These are phyloP conservation scores for Cylloceria caligata DNA, from an alignment of 2,888 invertebrate genomes.

Conservation along the genomic window DNA sequence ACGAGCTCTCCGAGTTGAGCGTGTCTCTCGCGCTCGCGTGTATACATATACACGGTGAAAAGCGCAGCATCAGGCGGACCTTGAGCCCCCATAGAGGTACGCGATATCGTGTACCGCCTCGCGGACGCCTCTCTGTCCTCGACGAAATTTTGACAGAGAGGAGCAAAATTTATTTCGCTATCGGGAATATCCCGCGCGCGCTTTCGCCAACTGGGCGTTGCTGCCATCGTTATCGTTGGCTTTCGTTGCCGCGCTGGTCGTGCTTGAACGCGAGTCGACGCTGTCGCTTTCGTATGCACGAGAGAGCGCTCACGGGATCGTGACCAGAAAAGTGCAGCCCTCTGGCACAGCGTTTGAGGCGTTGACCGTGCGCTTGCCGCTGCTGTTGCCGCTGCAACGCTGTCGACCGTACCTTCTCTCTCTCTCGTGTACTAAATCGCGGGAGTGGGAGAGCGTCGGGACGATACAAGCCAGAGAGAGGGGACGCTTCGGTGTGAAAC, in stretches of 20 bases:
- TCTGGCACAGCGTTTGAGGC: constrained; percentile 36
- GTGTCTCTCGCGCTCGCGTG: constrained; percentile 18
- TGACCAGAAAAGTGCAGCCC: constrained; percentile 24
- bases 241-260: neutral
- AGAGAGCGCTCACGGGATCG: neutral
- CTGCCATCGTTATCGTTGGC: neutral
- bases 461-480: constrained; percentile 26
- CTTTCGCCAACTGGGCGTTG: constrained; percentile 57
- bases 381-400: constrained; percentile 31
- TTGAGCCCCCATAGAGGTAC: constrained; percentile 59
- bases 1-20: constrained; percentile 51
- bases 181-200: constrained; percentile 27
- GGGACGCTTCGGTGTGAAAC: constrained; percentile 35
- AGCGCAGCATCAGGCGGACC: constrained; percentile 64
- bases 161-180: neutral
- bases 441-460: constrained; percentile 37
- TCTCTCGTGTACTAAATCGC: constrained; percentile 6
- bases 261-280: neutral
- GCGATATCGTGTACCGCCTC: constrained; percentile 63
- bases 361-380: constrained; percentile 21
- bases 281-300: neutral
- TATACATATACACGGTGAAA: constrained; percentile 33
- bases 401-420: constrained; percentile 6
- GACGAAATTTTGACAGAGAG: constrained; percentile 1
- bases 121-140: constrained; percentile 61